Evolutionary conservation across 1,140 invertebrate genomes (phyloP).

Genomic region (Plectrocnemia conspersa): DNA sequence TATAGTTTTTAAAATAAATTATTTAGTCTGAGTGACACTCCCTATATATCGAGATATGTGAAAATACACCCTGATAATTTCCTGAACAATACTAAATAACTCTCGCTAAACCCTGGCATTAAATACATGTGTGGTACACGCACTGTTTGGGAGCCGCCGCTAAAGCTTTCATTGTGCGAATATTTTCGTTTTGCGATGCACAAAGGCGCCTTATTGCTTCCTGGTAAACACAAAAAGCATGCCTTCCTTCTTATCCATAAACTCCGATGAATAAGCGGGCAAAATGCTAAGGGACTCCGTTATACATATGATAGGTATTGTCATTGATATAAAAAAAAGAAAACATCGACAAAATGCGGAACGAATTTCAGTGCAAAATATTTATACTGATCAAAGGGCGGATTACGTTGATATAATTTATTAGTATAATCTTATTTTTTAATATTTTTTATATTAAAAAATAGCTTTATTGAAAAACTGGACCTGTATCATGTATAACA

Average conservation of each 20-base stretch:
- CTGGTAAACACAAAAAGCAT: constrained; percentile 31
- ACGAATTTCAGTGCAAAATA: constrained; percentile 26
- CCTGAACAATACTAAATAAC: too few species aligned
- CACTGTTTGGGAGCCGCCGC: neutral
- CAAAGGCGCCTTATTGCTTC: constrained; percentile 31
- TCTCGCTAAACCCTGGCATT: too few species aligned
- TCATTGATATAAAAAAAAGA: constrained; percentile 23
- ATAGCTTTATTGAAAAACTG: neutral
- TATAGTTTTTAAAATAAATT: too few species aligned
- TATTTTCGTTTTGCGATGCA: constrained; percentile 22
- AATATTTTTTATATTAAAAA: neutral
- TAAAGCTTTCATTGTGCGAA: constrained; percentile 7
- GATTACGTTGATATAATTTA: neutral
- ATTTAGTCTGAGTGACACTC: too few species aligned
- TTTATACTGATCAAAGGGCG: constrained; percentile 1
- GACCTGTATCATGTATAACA: too few species aligned
- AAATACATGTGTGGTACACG: neutral
- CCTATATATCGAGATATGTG: too few species aligned
- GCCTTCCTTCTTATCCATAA: constrained; percentile 27
- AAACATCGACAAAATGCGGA: constrained; percentile 27
- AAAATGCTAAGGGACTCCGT: constrained; percentile 19
- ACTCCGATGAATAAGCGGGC: constrained; percentile 11
- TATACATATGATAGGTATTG: too few species aligned
- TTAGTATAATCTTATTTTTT: neutral
- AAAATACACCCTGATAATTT: too few species aligned